Evolutionary conservation across 2,888 invertebrate species (phyloP).

Genomic region (Cantharis rustica): DNA sequence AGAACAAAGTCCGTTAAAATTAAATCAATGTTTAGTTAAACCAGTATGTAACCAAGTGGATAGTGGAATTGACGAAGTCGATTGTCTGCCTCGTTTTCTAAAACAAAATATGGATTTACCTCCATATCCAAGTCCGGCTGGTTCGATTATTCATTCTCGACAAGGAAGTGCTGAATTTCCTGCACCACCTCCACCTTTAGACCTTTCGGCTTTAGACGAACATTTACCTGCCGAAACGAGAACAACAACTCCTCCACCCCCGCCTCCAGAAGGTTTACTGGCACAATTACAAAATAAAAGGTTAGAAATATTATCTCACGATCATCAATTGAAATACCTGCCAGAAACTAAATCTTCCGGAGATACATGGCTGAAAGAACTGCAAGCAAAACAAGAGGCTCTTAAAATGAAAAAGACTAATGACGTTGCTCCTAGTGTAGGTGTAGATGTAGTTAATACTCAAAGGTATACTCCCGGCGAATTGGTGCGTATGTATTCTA

Average conservation of each 20-base stretch:
- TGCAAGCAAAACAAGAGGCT: conserved; percentile 79
- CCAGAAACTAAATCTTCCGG: conserved; percentile 50
- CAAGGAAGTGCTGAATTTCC: conserved; percentile 90
- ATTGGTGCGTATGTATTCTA: conserved; percentile 1
- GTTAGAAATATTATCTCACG: conserved; percentile 63
- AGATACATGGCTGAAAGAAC: conserved; percentile 75
- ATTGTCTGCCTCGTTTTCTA: conserved; percentile 61
- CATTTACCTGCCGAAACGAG: conserved; percentile 49
- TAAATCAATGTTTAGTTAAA: conserved; percentile 47
- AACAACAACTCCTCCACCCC: conserved; percentile 43
- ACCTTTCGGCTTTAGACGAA: conserved; percentile 68
- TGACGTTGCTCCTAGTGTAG: conserved; percentile 53
- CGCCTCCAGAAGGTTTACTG: conserved; percentile 47
- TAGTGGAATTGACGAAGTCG: conserved; percentile 67
- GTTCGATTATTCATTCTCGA: conserved; percentile 78
- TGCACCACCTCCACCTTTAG: conserved; percentile 82
- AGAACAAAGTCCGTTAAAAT: conserved; percentile 73
- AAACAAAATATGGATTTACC: conserved; percentile 65
- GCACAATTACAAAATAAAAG: conserved; percentile 67
- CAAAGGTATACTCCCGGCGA: conserved; percentile 36
- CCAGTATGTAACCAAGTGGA: conserved; percentile 54
- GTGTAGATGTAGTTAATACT: conserved; percentile 43
- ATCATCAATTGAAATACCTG: conserved; percentile 45
- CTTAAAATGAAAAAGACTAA: conserved; percentile 61
- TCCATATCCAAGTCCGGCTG: conserved; percentile 80